Evolutionary conservation across 2,797 vertebrate genomes (phyloP), one percentile per base, ranked within the genome.

Genomic region (Lagodon rhomboides): DNA sequence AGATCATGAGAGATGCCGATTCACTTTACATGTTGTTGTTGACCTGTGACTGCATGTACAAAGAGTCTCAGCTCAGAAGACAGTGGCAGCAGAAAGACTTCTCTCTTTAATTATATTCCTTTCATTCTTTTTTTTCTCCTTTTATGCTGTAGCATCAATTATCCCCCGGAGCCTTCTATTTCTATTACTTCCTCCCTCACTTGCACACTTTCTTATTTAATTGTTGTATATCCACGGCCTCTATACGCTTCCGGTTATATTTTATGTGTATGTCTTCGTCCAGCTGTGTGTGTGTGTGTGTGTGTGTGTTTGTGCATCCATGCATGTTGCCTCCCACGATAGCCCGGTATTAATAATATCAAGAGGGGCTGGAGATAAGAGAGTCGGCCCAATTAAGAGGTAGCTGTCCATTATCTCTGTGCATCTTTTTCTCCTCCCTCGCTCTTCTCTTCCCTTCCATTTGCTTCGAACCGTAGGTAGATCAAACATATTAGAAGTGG

Each of bases 331-430:
- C 43, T 65, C 43, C 60, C 27, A 61, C 30, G 9, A 69, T 44
- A 50, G 41, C 43, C 49, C 12, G 41, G 49, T 67, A 47, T 63
- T 65, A 63, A 47, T 15, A 38, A 23, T 56, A 66, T 62, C 27
- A 55, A 55, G 15, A 61, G 27, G 20, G 43, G 11, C 12, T 23
- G 12, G 15, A 53, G 23, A 47, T 53, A 61, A 61, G 56, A 34
- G 20, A 46, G 51, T 1, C 18, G 54, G n/a, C 23, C 43, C 7
- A 70, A 76, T 83, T 43, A 75, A 70, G 34, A 65, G 59, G 66
- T 47, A 47, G 34, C 47, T 74, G 64, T 79, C 62, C n/a, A 27
- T 66, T 66, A 61, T 78, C 43, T 66, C 20, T 43, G 22, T 53
- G 7, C 51, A 43, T 65, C 20, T 12, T 72, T 55, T 72, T 55